Conservation (phyloP, 2,888 invertebrate genomes). For the Temnothorax rugatulus region DNA sequence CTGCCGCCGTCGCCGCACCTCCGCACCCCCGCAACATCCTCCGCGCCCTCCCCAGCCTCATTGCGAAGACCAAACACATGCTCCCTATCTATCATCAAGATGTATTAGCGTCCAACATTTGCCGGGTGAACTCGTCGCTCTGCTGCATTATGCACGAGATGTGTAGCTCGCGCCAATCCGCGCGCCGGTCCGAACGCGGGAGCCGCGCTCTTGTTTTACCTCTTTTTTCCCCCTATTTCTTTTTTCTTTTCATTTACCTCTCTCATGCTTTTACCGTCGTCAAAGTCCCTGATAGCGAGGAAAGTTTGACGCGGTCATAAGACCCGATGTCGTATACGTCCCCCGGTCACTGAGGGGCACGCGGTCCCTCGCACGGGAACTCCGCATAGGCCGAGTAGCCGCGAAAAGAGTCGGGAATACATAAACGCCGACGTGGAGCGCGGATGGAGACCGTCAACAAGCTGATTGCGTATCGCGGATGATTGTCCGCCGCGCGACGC, state of each 20-base stretch:
- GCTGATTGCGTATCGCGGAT: slow-evolving; percentile 63
- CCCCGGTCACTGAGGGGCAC: too few species aligned
- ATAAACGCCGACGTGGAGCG: background rate
- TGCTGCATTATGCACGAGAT: slow-evolving; percentile 85
- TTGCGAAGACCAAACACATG: slow-evolving; percentile 85
- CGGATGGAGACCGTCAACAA: slow-evolving; percentile 39
- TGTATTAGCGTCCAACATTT: slow-evolving; percentile 85
- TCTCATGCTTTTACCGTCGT: slow-evolving; percentile 28
- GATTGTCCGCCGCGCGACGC: slow-evolving; percentile 57
- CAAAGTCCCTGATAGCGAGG: slow-evolving; percentile 30
- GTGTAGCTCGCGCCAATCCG: slow-evolving; percentile 71
- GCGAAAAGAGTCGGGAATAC: background rate
- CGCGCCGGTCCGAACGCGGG: slow-evolving; percentile 32
- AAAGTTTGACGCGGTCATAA: slow-evolving; percentile 1
- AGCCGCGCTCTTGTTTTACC: slow-evolving; percentile 69
- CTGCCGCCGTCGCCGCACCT: slow-evolving; percentile 59
- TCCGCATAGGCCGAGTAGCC: too few species aligned
- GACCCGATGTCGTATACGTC: background rate
- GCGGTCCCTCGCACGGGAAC: too few species aligned
- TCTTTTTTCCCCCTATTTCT: slow-evolving; percentile 19
- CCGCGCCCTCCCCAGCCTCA: slow-evolving; percentile 80
- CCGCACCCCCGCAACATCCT: slow-evolving; percentile 71
- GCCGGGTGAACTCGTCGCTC: slow-evolving; percentile 83
- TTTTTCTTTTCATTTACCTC: slow-evolving; percentile 28
- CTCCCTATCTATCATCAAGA: slow-evolving; percentile 86